These are phyloP conservation scores for Punctoribates punctum DNA, from an alignment of 2,888 invertebrate species.

Conservation along the genomic window DNA sequence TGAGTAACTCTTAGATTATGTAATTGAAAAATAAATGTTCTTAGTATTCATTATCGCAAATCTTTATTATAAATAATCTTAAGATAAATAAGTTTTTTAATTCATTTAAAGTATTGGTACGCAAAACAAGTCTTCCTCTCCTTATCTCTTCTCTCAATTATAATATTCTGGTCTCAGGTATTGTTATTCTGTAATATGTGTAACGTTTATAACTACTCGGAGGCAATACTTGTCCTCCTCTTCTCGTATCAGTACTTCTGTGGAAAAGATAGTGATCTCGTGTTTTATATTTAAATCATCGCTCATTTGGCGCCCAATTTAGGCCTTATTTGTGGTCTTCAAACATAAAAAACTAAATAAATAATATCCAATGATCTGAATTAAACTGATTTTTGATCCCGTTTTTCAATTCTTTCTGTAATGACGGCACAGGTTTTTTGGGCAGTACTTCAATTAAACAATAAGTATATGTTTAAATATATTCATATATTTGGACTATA, in stretches of 20 bases:
- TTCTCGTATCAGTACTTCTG: neutral
- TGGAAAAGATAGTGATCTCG: neutral
- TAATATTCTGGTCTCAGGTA: neutral
- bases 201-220: neutral
- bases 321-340: conserved; percentile 15
- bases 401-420: neutral
- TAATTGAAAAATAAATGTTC: neutral
- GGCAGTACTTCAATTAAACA: neutral
- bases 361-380: neutral
- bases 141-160: neutral
- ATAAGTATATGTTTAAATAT: neutral
- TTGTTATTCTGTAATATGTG: neutral
- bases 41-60: conserved; percentile 9
- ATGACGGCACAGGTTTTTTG: neutral
- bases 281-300: neutral
- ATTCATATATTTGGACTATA: neutral
- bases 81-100: neutral
- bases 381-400: neutral
- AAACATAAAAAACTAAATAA: neutral
- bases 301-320: neutral
- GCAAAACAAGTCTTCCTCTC: neutral
- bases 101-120: neutral
- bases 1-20: neutral
- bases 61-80: neutral
- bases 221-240: neutral